These are phyloP conservation scores for Platycheirus rosarum DNA, from an alignment of 2,888 invertebrate species.

Conservation along the genomic window DNA sequence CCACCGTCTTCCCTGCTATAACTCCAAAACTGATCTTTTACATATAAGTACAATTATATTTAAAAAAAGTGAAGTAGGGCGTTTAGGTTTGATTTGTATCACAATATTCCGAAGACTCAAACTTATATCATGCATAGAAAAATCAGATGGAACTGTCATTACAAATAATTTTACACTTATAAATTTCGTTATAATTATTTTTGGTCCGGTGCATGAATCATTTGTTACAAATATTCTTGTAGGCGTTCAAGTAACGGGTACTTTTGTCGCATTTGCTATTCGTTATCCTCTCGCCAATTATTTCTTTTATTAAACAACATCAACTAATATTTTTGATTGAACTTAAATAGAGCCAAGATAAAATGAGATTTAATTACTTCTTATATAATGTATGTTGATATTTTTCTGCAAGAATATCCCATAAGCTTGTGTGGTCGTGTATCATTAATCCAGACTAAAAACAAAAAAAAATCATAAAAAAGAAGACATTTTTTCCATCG, in stretches of 20 bases:
- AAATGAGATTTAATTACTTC: too few relatives aligned
- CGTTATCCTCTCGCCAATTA: conserved; percentile 93
- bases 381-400: too few relatives aligned
- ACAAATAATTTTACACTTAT: conserved; percentile 97
- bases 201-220: conserved; percentile 94
- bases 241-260: conserved; percentile 89
- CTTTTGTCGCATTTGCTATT: conserved; percentile 90
- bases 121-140: conserved; percentile 87
- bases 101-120: conserved; percentile 85
- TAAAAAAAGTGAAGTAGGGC: conserved; percentile 87
- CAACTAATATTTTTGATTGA: too few relatives aligned
- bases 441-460: too few relatives aligned
- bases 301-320: too few relatives aligned
- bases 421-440: too few relatives aligned
- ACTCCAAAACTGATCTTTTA: conserved; percentile 88
- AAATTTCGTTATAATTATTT: conserved; percentile 92
- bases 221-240: conserved; percentile 90
- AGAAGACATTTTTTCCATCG: too few relatives aligned
- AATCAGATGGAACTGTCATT: conserved; percentile 85
- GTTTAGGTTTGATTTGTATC: conserved; percentile 86
- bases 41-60: conserved; percentile 92
- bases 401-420: too few relatives aligned
- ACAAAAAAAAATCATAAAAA: too few relatives aligned
- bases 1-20: conserved; percentile 95
- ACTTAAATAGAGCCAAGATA: too few relatives aligned